These are phyloP conservation scores for Eleginops maclovinus DNA, from an alignment of 2,113 vertebrate species.

Conservation along the genomic window DNA sequence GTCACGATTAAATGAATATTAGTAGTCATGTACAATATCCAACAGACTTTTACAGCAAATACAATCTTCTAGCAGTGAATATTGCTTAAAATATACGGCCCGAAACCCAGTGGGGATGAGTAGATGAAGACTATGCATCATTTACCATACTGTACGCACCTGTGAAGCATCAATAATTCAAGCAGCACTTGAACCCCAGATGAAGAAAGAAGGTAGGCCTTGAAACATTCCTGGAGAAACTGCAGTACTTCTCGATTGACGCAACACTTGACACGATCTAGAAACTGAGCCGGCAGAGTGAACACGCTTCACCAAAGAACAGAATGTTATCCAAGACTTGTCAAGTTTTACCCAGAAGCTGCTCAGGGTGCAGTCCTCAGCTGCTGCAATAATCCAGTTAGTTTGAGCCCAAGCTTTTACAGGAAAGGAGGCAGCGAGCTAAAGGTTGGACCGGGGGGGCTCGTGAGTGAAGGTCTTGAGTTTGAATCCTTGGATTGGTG, in stretches of 20 bases:
- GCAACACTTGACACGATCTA: constrained; percentile 68
- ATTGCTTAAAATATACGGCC: constrained; percentile 35
- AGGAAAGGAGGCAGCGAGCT: constrained; percentile 1
- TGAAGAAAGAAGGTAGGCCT: constrained; percentile 64
- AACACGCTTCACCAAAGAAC: constrained; percentile 55
- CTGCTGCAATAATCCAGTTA: constrained; percentile 22
- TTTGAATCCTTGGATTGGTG: constrained; percentile 11
- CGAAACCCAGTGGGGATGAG: constrained; percentile 19
- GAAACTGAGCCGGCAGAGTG: constrained; percentile 54
- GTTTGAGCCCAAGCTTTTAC: constrained; percentile 12
- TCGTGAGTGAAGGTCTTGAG: constrained; percentile 19
- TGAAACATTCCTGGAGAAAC: constrained; percentile 66
- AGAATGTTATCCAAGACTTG: constrained; percentile 52
- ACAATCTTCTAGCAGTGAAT: constrained; percentile 3
- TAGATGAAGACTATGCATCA: constrained; percentile 60
- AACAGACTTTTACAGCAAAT: background rate
- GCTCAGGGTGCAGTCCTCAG: constrained; percentile 28
- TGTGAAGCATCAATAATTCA: constrained; percentile 78
- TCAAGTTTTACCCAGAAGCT: constrained; percentile 49
- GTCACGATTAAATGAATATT: constrained; percentile 4
- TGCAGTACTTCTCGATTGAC: constrained; percentile 62
- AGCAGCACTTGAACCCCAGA: constrained; percentile 62
- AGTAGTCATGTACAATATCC: constrained; percentile 15
- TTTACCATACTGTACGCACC: constrained; percentile 61
- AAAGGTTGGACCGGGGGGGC: constrained; percentile 33